Conservation (phyloP, 2,797 vertebrate species). For the Aldrovandia affinis region DNA sequence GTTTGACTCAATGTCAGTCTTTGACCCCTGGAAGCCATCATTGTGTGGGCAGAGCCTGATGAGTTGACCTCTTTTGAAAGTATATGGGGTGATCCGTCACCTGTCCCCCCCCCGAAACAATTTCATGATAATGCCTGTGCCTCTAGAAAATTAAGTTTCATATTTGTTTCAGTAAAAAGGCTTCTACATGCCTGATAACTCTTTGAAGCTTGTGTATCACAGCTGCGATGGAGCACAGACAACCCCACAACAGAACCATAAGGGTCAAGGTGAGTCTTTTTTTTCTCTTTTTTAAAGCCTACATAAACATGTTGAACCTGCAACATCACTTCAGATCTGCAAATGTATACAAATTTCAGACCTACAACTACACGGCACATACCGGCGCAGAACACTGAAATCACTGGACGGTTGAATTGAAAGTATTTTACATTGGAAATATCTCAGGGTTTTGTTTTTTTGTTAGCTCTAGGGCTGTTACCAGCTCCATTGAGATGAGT, state of each 20-base stretch:
- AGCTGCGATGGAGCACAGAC: slow-evolving; percentile 6
- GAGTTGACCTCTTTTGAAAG: neutral
- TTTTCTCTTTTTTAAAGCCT: neutral
- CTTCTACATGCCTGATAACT: neutral
- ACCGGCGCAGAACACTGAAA: neutral
- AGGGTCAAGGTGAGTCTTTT: neutral
- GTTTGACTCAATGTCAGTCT: neutral
- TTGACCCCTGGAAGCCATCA: neutral
- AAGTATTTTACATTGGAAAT: slow-evolving; percentile 18
- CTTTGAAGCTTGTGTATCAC: neutral
- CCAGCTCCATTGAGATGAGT: slow-evolving; percentile 21
- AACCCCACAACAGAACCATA: slow-evolving; percentile 2
- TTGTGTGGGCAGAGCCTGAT: neutral
- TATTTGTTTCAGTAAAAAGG: neutral
- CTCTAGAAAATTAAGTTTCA: slow-evolving; percentile 4
- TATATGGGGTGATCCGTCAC: neutral
- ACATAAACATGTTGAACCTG: slow-evolving; percentile 15
- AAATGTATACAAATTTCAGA: slow-evolving; percentile 12
- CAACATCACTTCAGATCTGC: slow-evolving; percentile 25
- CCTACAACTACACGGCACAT: slow-evolving; percentile 8
- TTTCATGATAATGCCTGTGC: slow-evolving; percentile 14
- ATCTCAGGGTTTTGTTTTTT: neutral
- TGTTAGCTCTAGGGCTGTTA: neutral
- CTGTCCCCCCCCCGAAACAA: neutral
- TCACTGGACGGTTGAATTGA: slow-evolving; percentile 1